Evolutionary conservation across 2,888 invertebrate species (phyloP).

Genomic region (Ectemnius cavifrons): DNA sequence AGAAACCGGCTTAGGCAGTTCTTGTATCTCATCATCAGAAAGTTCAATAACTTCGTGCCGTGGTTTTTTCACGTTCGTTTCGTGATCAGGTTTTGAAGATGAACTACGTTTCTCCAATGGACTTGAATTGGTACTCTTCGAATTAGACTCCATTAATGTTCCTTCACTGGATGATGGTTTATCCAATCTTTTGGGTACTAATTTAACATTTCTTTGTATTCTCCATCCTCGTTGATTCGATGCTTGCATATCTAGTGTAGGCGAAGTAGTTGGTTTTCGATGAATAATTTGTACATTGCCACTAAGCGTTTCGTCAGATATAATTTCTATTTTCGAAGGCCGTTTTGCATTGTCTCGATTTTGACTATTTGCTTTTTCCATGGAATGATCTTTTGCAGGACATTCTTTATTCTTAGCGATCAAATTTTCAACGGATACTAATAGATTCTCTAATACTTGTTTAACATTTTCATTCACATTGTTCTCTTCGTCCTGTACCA

Average conservation of each 20-base stretch:
- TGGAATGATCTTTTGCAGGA: not conserved
- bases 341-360: slow-evolving; percentile 36
- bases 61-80: slow-evolving; percentile 51
- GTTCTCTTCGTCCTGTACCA: not conserved
- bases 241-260: slow-evolving; percentile 23
- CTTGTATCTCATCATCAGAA: slow-evolving; percentile 75
- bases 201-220: slow-evolving; percentile 73
- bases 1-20: slow-evolving; percentile 67
- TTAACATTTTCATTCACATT: slow-evolving; percentile 22
- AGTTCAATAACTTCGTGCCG: slow-evolving; percentile 72
- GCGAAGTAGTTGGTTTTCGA: slow-evolving; percentile 35
- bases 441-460: slow-evolving; percentile 35
- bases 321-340: slow-evolving; percentile 65
- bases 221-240: slow-evolving; percentile 69
- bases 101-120: slow-evolving; percentile 28
- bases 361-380: not conserved
- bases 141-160: slow-evolving; percentile 37
- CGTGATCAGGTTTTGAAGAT: not conserved
- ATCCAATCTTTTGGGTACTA: slow-evolving; percentile 71
- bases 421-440: slow-evolving; percentile 25
- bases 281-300: slow-evolving; percentile 66
- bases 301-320: slow-evolving; percentile 71
- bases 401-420: slow-evolving; percentile 8
- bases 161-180: slow-evolving; percentile 50
- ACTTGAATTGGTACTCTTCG: slow-evolving; percentile 13